Evolutionary conservation across 1,140 invertebrate genomes (phyloP).

Genomic region (Drosophila bocqueti): DNA sequence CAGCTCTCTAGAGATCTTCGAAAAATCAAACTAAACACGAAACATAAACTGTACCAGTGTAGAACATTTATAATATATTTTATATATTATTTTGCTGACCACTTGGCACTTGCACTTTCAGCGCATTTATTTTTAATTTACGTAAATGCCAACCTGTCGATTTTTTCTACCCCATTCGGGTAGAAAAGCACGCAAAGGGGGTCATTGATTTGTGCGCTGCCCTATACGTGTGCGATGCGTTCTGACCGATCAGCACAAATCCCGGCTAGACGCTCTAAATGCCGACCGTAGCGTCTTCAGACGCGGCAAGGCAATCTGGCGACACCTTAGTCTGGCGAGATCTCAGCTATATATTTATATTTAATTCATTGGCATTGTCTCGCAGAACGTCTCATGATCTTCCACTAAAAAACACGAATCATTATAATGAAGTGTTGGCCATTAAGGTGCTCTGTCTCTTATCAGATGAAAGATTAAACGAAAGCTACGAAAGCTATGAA

Average conservation of each 20-base stretch:
- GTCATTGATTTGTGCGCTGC: conserved; percentile 62
- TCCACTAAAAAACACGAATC: conserved; percentile 10
- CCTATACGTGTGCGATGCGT: conserved; percentile 17
- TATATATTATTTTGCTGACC: conserved; percentile 20
- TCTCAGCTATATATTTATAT: conserved; percentile 30
- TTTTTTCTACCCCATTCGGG: conserved; percentile 6
- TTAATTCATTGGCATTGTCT: conserved; percentile 38
- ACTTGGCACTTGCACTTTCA: conserved; percentile 27
- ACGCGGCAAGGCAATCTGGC: conserved; percentile 24
- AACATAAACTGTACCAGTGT: conserved; percentile 21
- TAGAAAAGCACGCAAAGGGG: conserved; percentile 56
- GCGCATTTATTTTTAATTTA: conserved; percentile 59
- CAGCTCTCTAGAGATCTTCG: conserved; percentile 2
- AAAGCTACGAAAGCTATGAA: conserved; percentile 21
- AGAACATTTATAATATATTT: conserved; percentile 27
- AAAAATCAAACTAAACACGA: conserved; percentile 5
- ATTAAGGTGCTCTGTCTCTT: conserved; percentile 13
- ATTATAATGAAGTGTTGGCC: conserved; percentile 20
- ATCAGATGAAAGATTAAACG: conserved; percentile 37
- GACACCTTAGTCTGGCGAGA: conserved; percentile 7
- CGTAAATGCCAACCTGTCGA: conserved; percentile 70
- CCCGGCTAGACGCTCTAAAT: conserved; percentile 28
- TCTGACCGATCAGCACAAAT: conserved; percentile 49
- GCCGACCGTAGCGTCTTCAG: conserved; percentile 32
- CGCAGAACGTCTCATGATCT: conserved; percentile 10